A percentile compares a stretch with the other conserved stretches of the same genome.
phyloP scores from a whole-genome alignment of 2,113 vertebrate species.

The Crotalus horridus region DNA sequence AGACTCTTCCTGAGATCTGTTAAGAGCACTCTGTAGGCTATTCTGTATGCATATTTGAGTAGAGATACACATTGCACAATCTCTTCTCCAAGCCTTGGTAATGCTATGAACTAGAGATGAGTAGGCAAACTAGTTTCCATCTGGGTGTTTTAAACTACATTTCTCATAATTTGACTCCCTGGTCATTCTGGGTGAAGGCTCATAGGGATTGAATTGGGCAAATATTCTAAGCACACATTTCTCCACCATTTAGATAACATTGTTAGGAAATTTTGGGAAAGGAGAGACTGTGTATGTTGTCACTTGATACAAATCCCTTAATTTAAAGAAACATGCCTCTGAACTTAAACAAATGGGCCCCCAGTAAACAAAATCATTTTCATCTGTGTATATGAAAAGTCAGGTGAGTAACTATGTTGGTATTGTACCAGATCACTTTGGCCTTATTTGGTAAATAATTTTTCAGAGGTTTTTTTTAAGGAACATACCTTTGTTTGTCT shows the following conservation, averaged over 20 bases:
- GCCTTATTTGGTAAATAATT: not conserved
- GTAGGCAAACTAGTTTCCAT: not conserved
- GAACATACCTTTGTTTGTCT: not conserved
- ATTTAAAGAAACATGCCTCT: not conserved
- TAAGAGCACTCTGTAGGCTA: not conserved
- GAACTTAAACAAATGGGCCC: not conserved
- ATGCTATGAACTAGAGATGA: not conserved
- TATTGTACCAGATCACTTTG: accelerated
- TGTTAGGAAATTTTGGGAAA: not conserved
- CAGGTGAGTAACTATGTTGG: not conserved
- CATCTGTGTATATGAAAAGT: not conserved
- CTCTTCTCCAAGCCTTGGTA: not conserved
- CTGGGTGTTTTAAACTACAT: not conserved
- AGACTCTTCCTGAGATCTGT: not conserved
- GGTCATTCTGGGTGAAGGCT: not conserved
- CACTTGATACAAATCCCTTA: too few relatives aligned
- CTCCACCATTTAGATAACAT: not conserved
- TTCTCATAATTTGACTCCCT: not conserved
- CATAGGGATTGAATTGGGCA: not conserved
- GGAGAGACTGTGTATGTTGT: not conserved
- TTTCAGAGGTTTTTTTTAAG: not conserved
- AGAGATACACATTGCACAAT: not conserved
- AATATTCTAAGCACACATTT: not conserved
- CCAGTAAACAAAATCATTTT: not conserved
- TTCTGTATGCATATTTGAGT: not conserved